Conservation (phyloP, 2,797 vertebrate species). For the Helarctos malayanus region DNA sequence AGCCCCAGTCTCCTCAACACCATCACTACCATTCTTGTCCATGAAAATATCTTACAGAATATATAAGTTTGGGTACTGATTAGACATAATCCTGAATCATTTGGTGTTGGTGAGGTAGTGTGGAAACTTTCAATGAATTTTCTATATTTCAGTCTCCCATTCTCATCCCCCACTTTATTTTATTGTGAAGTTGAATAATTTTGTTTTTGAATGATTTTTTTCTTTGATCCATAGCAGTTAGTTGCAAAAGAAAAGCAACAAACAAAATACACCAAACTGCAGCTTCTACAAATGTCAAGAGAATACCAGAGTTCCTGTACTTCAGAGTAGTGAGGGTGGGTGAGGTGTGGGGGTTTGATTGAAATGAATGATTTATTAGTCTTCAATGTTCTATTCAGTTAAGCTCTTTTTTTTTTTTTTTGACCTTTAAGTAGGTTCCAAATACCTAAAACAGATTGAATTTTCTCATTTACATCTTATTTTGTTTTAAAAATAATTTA, state of each 20-base stretch:
- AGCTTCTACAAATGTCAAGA: constrained; percentile 5
- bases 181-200: not conserved
- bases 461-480: constrained; percentile 3
- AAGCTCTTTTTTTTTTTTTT: not conserved
- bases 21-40: not conserved
- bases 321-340: not conserved
- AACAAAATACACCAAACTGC: not conserved
- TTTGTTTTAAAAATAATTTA: constrained; percentile 33
- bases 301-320: not conserved
- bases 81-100: not conserved
- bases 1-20: not conserved
- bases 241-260: constrained; percentile 25
- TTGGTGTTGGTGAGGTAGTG: not conserved
- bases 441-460: constrained; percentile 14
- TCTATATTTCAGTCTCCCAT: not conserved
- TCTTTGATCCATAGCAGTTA: constrained; percentile 36
- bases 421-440: constrained; percentile 36
- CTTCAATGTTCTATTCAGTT: not conserved
- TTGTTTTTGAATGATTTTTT: constrained; percentile 2
- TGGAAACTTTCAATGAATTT: not conserved
- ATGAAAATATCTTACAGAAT: constrained; percentile 33
- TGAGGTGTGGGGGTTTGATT: not conserved
- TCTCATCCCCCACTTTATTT: not conserved
- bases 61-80: constrained; percentile 23
- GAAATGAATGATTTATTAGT: constrained; percentile 38